Base-by-base conservation (phyloP, 1,140 invertebrate species). In the Ostrea edulis region DNA sequence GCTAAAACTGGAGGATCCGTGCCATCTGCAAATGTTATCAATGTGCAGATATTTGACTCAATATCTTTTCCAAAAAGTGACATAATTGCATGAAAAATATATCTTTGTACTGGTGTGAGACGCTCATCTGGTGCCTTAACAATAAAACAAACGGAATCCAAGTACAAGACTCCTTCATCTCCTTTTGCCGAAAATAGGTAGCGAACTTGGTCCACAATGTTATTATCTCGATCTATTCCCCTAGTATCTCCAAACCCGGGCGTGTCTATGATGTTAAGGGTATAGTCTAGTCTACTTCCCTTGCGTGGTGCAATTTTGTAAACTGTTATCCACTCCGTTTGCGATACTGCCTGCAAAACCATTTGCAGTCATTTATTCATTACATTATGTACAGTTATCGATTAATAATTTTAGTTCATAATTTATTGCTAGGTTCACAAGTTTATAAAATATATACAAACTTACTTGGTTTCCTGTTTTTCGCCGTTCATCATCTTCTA, bases 1-100 rank as follows among this genome's bases (percentile, higher is more conserved):
- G 82, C 87, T 7, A 93, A 58, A 44, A 91, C 92, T 1, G 88
- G 90, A 8, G 90, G 89, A 20, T 82, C 62, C 12, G 83, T 58
- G 1, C 88, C 90, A 55, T 93, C 92, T 29, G 89, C 88, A 89
- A 92, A 93, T 65, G 92, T 92, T 54, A 92, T 86, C 53, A 93
- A 81, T 9, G 86, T 68, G 52, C 89, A 90, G 51, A 93, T 92
- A 65, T 93, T 93, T 53, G 88, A 58, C 85, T 85, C 86, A 55
- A 92, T 90, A 55, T 93, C 91, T 58, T 92, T 90, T 7, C 92
- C 92, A 87, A 93, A 93, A 20, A 92, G 71, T 8, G 91, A 90
- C 55, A 93, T 54, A 52, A 92, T 89, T 17, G 87, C 65, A 52
- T 92, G 82, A 68, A 91, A 92, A 12, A 92, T 90, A 87, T 93